Conservation (phyloP, 2,888 invertebrate species). For the Aphidoletes aphidimyza region DNA sequence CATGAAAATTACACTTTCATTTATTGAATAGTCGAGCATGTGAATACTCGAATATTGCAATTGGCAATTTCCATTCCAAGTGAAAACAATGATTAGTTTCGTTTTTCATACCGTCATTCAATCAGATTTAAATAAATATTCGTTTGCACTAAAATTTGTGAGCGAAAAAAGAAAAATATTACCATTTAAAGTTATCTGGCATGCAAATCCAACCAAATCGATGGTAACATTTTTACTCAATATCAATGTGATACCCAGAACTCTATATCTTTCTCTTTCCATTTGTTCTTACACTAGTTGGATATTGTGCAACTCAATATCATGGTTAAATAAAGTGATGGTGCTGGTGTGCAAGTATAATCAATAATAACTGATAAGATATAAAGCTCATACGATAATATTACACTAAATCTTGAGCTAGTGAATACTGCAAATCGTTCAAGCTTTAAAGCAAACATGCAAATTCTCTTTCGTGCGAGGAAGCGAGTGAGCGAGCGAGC, state of each 20-base stretch:
- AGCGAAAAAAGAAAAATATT: not conserved
- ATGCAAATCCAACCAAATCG: conserved; percentile 24
- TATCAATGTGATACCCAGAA: not conserved
- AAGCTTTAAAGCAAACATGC: not conserved
- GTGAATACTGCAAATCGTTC: not conserved
- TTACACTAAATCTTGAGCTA: not conserved
- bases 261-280: too few relatives aligned
- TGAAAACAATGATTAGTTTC: not conserved
- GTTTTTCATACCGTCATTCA: not conserved
- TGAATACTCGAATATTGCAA: too few relatives aligned
- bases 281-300: not conserved
- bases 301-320: not conserved
- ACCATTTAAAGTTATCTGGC: not conserved
- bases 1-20: not conserved
- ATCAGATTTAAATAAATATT: not conserved
- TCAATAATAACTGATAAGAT: conserved; percentile 37
- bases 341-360: not conserved
- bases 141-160: not conserved
- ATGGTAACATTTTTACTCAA: not conserved
- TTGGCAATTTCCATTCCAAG: not conserved
- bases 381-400: not conserved
- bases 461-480: not conserved
- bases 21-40: too few relatives aligned
- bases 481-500: too few relatives aligned
- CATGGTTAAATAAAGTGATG: too few relatives aligned